Evolutionary conservation across 2,113 vertebrate genomes (phyloP), one percentile per base, ranked within the genome.

Genomic region (Oreochromis aureus): DNA sequence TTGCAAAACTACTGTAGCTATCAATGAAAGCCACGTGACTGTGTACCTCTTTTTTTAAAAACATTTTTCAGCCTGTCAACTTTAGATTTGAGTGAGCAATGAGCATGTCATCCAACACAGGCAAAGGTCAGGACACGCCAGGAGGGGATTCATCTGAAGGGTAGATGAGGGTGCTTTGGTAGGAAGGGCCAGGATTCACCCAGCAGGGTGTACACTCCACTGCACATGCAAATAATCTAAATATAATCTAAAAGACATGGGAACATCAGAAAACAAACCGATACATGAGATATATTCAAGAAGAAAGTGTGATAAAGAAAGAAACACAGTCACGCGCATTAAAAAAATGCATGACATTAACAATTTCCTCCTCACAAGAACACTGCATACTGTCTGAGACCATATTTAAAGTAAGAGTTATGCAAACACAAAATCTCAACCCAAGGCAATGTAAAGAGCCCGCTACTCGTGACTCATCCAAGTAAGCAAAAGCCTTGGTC

Each of bases 91-190:
- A 93, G 81, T 56, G 81, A 86, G 84, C 53, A 86, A 80, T 79
- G 63, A 87, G 22, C 80, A 61, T 63, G 80, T 88, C 71, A 71
- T 84, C 82, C 11, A 32, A 85, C 71, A 32, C 82, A 89, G 78
- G 80, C 83, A 93, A 92, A 95, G 94, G 92, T 95, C 93, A 90
- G 90, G 89, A 93, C 90, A 87, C 12, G 55, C 92, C 46, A 48
- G 53, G 12, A 87, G 90, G 89, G 30, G 58, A 80, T 87, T 89
- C 66, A 89, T 88, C 56, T 80, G 78, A 86, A 59, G 55, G 54
- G 24, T 7, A 24, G 9, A 46, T 19, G 85, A 44, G 24, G 51
- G 61, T 22, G 41, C 69, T 84, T 15, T 61, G 73, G 51, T 32
- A 76, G 71, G 12, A 32, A 46, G 78, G 80, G 44, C 54, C 34